Percentiles rank a stretch among this genome's conserved stretches.
These are phyloP conservation scores for Dasyprocta punctata DNA, from an alignment of 2,113 vertebrate genomes.

Conservation along the genomic window DNA sequence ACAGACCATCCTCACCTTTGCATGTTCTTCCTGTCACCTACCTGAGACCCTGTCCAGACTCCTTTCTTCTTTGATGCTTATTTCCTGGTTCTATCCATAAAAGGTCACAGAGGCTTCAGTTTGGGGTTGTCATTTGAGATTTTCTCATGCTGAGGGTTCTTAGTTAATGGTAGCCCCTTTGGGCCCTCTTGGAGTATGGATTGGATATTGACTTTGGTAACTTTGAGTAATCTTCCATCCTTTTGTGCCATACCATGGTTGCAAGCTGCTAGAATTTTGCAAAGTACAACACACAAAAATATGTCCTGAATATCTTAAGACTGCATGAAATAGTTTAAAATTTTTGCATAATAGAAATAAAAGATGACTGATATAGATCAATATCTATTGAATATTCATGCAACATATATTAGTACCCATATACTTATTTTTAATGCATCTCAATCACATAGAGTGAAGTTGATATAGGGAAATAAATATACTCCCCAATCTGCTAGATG, in stretches of 20 bases:
- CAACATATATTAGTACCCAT: neutral
- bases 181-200: neutral
- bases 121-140: neutral
- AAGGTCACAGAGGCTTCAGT: neutral
- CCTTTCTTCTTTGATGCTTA: neutral
- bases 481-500: neutral
- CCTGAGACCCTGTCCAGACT: neutral
- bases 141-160: neutral
- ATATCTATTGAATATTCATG: neutral
- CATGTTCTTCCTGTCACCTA: neutral
- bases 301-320: neutral
- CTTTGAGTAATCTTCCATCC: neutral
- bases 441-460: neutral
- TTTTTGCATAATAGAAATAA: neutral
- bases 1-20: neutral
- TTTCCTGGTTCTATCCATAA: neutral
- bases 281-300: neutral
- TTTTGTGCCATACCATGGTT: neutral
- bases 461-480: neutral
- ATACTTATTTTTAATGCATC: neutral
- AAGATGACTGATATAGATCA: neutral
- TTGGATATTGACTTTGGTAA: neutral
- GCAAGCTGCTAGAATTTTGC: neutral
- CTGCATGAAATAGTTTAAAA: neutral
- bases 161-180: neutral